Percentiles rank a stretch among this genome's conserved stretches.
Conservation (phyloP, 2,113 vertebrate species). For the Arizona elegans region DNA sequence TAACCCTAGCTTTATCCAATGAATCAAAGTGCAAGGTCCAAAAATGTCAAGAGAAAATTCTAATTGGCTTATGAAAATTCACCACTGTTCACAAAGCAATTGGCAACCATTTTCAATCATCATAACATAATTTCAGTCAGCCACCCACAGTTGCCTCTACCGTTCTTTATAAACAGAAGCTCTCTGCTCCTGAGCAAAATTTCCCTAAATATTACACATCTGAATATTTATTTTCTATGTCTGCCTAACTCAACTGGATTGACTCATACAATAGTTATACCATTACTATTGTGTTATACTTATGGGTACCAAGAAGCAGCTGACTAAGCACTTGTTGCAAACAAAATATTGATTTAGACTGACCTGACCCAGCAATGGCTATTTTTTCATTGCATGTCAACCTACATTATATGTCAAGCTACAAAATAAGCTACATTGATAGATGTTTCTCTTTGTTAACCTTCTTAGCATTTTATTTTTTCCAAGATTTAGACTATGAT, state of each 20-base stretch:
- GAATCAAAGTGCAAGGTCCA: not conserved
- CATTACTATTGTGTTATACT: not conserved
- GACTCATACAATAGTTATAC: not conserved
- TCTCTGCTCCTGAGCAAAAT: not conserved
- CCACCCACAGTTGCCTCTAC: not conserved
- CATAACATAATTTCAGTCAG: not conserved
- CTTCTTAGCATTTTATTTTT: constrained; percentile 9
- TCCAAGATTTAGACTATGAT: not conserved
- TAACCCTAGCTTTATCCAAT: not conserved
- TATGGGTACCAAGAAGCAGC: not conserved
- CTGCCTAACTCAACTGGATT: not conserved
- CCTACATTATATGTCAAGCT: not conserved
- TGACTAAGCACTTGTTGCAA: not conserved
- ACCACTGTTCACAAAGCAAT: not conserved
- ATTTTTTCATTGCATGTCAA: not conserved
- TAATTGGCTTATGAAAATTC: not conserved
- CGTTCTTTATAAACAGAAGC: not conserved
- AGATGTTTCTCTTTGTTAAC: not conserved
- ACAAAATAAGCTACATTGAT: not conserved
- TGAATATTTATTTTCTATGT: not conserved
- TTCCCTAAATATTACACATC: not conserved
- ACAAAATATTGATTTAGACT: not conserved
- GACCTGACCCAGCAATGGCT: not conserved
- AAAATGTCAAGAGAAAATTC: not conserved
- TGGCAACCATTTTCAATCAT: not conserved